Conservation (phyloP, 2,797 vertebrate genomes). For the Xenops minutus region DNA sequence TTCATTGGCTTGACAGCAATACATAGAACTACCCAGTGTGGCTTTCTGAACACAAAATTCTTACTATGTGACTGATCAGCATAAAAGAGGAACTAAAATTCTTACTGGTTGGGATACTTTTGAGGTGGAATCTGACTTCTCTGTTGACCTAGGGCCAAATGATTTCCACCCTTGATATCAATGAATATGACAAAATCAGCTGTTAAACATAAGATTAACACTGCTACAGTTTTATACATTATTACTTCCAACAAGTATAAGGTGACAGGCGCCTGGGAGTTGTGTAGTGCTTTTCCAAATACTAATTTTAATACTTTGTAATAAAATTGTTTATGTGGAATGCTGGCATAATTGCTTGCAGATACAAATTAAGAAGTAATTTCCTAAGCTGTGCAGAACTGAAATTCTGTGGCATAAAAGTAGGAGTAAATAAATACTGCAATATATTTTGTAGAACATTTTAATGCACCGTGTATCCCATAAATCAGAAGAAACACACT, state of each 20-base stretch:
- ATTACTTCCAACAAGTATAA: not conserved
- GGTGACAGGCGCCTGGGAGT: not conserved
- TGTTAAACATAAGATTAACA: not conserved
- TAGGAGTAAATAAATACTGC: not conserved
- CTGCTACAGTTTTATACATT: not conserved
- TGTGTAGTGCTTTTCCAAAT: not conserved
- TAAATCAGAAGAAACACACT: not conserved
- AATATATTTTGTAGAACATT: not conserved
- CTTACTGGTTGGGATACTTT: not conserved
- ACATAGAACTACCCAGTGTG: not conserved
- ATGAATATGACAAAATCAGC: rapidly evolving
- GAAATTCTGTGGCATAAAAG: not conserved
- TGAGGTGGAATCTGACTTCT: not conserved
- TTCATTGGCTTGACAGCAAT: not conserved
- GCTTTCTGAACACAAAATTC: not conserved
- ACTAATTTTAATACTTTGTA: not conserved
- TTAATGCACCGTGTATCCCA: not conserved
- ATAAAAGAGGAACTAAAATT: not conserved
- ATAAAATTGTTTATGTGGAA: not conserved
- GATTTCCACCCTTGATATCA: not conserved
- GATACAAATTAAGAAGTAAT: not conserved
- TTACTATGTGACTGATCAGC: not conserved
- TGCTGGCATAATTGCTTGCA: not conserved
- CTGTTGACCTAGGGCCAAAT: not conserved
- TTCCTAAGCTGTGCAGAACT: not conserved